phyloP scores from a whole-genome alignment of 2,888 invertebrate species.

The Amphipoea oculea region DNA sequence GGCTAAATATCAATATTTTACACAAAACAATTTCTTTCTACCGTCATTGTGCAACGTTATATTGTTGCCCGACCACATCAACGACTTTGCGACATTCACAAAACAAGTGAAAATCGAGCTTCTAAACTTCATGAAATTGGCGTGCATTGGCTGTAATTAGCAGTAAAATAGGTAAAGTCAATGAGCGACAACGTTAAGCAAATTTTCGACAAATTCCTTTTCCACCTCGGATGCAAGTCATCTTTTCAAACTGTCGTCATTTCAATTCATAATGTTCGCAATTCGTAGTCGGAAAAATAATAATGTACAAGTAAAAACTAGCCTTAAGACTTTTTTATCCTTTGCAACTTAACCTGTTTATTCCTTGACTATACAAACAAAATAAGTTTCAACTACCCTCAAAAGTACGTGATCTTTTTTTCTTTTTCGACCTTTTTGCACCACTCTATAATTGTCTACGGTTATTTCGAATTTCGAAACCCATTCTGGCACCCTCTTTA shows the following conservation, averaged over 20 bases:
- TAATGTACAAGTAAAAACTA: too few species aligned
- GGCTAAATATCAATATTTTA: constrained; percentile 35
- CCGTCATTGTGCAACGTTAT: constrained; percentile 12
- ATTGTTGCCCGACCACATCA: neutral
- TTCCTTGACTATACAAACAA: neutral
- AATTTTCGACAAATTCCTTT: neutral
- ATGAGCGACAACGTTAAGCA: neutral
- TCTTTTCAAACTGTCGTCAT: neutral
- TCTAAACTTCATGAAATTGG: constrained; percentile 6
- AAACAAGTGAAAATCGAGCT: constrained; percentile 15
- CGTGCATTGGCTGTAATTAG: constrained; percentile 9
- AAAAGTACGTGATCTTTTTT: constrained; percentile 14
- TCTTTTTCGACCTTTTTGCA: constrained; percentile 13
- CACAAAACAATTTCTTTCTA: constrained; percentile 3
- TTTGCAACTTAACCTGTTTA: too few species aligned
- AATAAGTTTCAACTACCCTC: neutral
- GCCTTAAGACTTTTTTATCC: too few species aligned
- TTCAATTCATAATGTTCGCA: too few species aligned
- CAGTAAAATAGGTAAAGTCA: neutral
- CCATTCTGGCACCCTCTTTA: constrained; percentile 49
- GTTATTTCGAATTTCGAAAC: constrained; percentile 49
- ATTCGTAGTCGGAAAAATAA: too few species aligned
- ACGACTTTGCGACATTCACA: constrained; percentile 8
- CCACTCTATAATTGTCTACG: constrained; percentile 27
- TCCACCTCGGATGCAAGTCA: neutral